Percentiles rank a stretch among this genome's conserved stretches.
Evolutionary conservation across 2,113 vertebrate genomes (phyloP).

Genomic region (Lates calcarifer): DNA sequence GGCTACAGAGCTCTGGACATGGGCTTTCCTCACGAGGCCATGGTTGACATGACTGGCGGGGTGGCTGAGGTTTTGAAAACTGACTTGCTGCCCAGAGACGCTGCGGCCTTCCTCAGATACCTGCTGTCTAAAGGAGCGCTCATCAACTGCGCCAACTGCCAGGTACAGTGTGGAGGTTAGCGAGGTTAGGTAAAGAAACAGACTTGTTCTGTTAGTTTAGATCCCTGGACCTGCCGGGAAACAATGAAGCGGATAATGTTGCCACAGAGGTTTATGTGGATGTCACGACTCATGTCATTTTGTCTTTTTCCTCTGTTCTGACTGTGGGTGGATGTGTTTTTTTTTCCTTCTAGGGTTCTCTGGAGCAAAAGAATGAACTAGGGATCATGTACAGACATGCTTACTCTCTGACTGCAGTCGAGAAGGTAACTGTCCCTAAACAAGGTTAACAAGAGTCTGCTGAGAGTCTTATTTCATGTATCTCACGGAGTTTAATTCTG

Average conservation of each 20-base stretch:
- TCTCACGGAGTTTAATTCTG: too few relatives aligned
- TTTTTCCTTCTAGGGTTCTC: conserved; percentile 68
- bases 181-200: too few relatives aligned
- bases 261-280: background rate
- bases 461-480: too few relatives aligned
- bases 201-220: background rate
- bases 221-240: background rate
- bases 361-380: conserved; percentile 71
- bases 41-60: conserved; percentile 86
- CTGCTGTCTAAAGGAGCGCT: conserved; percentile 82
- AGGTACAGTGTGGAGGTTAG: conserved; percentile 56
- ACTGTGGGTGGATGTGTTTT: conserved; percentile 19
- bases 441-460: too few relatives aligned
- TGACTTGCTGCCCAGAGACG: conserved; percentile 49
- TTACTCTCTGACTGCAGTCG: conserved; percentile 83
- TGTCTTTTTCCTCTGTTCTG: background rate
- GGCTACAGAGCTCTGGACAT: conserved; percentile 84
- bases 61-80: conserved; percentile 76
- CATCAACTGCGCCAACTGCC: conserved; percentile 83
- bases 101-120: conserved; percentile 62
- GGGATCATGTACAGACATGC: conserved; percentile 85
- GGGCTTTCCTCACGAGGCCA: conserved; percentile 86
- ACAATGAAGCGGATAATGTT: background rate
- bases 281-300: conserved; percentile 17
- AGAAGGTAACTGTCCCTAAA: conserved; percentile 70